A percentile compares a stretch with the other conserved stretches of the same genome.
Conservation (phyloP, 2,113 vertebrate genomes). For the Zeus faber region DNA sequence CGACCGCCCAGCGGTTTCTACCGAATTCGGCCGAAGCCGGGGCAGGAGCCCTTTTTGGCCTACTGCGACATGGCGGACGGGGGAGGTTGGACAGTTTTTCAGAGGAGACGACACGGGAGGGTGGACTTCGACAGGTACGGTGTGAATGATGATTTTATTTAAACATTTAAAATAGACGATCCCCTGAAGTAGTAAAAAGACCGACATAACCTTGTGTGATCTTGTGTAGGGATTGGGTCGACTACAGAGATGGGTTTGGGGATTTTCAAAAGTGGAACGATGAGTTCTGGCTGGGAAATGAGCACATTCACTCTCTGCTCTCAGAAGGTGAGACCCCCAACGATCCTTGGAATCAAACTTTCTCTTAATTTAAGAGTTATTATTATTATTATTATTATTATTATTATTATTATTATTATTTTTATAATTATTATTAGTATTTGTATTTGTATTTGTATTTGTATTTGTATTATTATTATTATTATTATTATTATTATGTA, state of each 20-base stretch:
- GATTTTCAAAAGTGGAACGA: slow-evolving; percentile 82
- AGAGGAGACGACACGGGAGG: slow-evolving; percentile 81
- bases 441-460: too few relatives aligned
- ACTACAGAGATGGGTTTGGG: slow-evolving; percentile 88
- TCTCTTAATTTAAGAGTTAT: too few relatives aligned
- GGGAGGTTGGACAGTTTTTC: slow-evolving; percentile 88
- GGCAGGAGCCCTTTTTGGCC: slow-evolving; percentile 78
- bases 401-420: too few relatives aligned
- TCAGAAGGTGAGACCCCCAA: too few relatives aligned
- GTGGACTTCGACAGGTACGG: slow-evolving; percentile 84
- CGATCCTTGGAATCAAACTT: too few relatives aligned
- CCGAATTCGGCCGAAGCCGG: slow-evolving; percentile 73
- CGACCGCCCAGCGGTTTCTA: slow-evolving; percentile 79
- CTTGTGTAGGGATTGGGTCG: slow-evolving; percentile 81
- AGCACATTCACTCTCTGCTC: slow-evolving; percentile 80
- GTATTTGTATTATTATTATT: too few relatives aligned
- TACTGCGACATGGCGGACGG: slow-evolving; percentile 92
- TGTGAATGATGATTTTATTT: not conserved
- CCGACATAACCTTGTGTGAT: slow-evolving; percentile 4
- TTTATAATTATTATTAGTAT: too few relatives aligned
- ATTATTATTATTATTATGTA: too few relatives aligned
- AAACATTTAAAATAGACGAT: not conserved
- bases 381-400: too few relatives aligned
- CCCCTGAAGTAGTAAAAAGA: not conserved
- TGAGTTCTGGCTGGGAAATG: slow-evolving; percentile 91